Conservation (phyloP, 30 jellyfish, hydroid and myxozoan species). For the Aurelia coerulea region DNA sequence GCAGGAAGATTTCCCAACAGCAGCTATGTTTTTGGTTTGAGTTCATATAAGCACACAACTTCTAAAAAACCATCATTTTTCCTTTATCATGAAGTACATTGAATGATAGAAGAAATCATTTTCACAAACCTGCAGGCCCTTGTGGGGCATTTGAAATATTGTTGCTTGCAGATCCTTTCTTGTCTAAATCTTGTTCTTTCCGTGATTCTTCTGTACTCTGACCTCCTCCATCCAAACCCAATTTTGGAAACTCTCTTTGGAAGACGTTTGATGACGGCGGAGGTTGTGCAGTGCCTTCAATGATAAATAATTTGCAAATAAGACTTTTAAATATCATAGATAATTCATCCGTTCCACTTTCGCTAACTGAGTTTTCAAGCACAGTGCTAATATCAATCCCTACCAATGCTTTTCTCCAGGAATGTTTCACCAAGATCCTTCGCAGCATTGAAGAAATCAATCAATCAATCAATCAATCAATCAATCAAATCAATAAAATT, state of each 20-base stretch:
- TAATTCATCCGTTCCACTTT: too few species aligned
- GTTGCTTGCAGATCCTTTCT: conserved; percentile 78
- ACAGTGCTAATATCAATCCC: too few species aligned
- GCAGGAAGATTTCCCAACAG: too few species aligned
- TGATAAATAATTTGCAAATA: neutral
- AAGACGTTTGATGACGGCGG: conserved; percentile 77
- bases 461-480: too few species aligned
- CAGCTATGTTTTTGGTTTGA: too few species aligned
- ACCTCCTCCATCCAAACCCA: conserved; percentile 96
- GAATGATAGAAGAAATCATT: neutral
- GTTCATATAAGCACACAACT: too few species aligned
- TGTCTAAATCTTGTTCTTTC: conserved; percentile 75
- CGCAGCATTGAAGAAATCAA: too few species aligned
- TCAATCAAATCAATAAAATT: too few species aligned
- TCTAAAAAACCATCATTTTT: neutral
- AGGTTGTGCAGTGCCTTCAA: conserved; percentile 46
- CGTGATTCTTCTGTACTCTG: conserved; percentile 72
- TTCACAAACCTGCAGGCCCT: conserved; percentile 38
- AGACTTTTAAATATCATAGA: too few species aligned
- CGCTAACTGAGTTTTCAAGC: too few species aligned
- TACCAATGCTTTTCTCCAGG: too few species aligned
- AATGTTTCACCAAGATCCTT: too few species aligned
- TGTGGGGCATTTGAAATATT: conserved; percentile 84
- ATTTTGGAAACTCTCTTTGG: conserved; percentile 98
- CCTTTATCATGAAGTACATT: neutral